Evolutionary conservation across 2,113 vertebrate species (phyloP).

Genomic region (Pyxicephalus adspersus): DNA sequence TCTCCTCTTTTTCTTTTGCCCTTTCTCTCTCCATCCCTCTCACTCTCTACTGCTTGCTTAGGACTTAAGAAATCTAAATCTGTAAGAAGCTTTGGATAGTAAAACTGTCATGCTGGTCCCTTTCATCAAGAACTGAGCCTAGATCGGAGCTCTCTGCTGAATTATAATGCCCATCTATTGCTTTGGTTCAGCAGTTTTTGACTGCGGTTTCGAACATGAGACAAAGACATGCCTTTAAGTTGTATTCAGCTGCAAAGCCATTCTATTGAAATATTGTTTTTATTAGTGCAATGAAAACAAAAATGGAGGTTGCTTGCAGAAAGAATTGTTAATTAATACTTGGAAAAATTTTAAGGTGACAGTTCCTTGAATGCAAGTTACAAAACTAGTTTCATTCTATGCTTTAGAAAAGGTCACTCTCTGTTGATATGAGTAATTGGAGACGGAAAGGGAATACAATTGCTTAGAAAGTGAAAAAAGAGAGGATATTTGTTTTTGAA

Average conservation of each 20-base stretch:
- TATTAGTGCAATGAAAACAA: conserved; percentile 50
- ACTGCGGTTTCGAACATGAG: conserved; percentile 31
- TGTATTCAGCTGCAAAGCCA: conserved; percentile 44
- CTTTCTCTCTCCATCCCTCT: background rate
- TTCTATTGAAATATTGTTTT: conserved; percentile 49
- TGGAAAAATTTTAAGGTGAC: background rate
- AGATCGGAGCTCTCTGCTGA: conserved; percentile 9
- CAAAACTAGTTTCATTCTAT: too few relatives aligned
- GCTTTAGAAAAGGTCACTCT: too few relatives aligned
- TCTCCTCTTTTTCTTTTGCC: background rate
- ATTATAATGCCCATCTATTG: conserved; percentile 37
- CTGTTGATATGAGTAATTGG: too few relatives aligned
- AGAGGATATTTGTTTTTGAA: too few relatives aligned
- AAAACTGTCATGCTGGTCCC: conserved; percentile 58
- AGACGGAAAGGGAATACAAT: too few relatives aligned
- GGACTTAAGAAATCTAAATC: background rate
- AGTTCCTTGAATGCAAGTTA: too few relatives aligned
- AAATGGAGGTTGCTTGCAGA: conserved; percentile 28
- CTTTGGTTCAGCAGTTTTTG: conserved; percentile 49
- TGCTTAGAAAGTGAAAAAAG: too few relatives aligned
- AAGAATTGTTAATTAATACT: conserved; percentile 29
- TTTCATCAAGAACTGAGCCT: conserved; percentile 53
- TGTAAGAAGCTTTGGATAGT: conserved; percentile 25
- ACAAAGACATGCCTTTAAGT: conserved; percentile 45
- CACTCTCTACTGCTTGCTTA: conserved; percentile 1